phyloP scores from a whole-genome alignment of 1,140 invertebrate species.

The Armadillidium nasatum region DNA sequence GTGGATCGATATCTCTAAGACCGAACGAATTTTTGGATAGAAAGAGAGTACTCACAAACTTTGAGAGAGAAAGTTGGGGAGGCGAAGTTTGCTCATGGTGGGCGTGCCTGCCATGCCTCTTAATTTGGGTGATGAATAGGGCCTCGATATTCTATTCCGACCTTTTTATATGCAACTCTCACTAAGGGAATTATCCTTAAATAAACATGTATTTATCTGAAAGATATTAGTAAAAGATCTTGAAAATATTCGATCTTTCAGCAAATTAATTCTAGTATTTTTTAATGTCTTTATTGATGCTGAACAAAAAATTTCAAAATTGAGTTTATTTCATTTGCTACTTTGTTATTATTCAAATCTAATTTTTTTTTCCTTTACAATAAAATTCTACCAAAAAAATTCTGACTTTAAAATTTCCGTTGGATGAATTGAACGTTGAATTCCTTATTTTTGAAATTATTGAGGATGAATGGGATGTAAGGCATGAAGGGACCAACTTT shows the following conservation, averaged over 20 bases:
- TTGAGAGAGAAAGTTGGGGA: constrained; percentile 28
- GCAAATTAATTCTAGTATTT: not conserved
- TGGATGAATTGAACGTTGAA: not conserved
- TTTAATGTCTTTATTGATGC: not conserved
- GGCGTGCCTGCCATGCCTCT: constrained; percentile 9
- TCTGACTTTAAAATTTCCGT: not conserved
- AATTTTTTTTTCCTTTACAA: too few species aligned
- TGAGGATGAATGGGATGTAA: not conserved
- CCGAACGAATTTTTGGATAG: constrained; percentile 4
- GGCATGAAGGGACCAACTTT: not conserved
- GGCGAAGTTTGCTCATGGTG: constrained; percentile 27
- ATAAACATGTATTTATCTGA: not conserved
- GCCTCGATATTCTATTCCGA: not conserved
- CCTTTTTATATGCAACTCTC: not conserved
- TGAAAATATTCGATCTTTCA: not conserved
- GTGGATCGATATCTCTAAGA: constrained; percentile 2
- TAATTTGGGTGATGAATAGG: not conserved
- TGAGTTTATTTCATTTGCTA: too few species aligned
- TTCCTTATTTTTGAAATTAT: not conserved
- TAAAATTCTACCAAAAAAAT: too few species aligned
- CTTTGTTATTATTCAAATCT: too few species aligned
- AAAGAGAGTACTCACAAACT: constrained; percentile 29
- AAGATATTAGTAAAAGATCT: not conserved
- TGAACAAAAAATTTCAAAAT: not conserved
- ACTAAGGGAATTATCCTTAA: too few species aligned